Evolutionary conservation across 2,797 vertebrate species (phyloP).

Genomic region (Adelosebastes latens): DNA sequence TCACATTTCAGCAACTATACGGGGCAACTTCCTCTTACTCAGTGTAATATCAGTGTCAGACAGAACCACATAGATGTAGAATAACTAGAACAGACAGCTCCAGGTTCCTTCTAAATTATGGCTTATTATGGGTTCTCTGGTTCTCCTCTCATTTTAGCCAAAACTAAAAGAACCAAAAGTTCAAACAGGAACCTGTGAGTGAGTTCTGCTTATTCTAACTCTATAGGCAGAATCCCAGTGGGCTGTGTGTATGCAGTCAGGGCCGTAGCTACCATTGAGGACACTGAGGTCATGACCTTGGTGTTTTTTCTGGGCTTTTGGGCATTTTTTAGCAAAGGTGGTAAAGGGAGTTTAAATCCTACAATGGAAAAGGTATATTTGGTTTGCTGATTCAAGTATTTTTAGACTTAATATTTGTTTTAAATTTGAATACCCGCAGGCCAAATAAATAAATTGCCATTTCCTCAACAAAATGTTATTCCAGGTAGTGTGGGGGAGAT

Average conservation of each 20-base stretch:
- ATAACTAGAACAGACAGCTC: conserved; percentile 51
- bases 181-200: conserved; percentile 41
- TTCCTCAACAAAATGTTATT: not conserved
- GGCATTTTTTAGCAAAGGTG: not conserved
- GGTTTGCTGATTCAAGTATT: not conserved
- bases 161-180: conserved; percentile 51
- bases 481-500: not conserved
- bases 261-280: not conserved
- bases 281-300: conserved; percentile 33
- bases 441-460: not conserved
- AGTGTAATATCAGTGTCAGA: conserved; percentile 77
- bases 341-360: not conserved
- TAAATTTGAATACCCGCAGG: not conserved
- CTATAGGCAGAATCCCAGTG: conserved; percentile 54
- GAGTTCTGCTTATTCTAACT: conserved; percentile 59
- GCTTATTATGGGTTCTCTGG: conserved; percentile 53
- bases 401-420: not conserved
- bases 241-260: conserved; percentile 43
- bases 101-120: conserved; percentile 56
- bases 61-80: conserved; percentile 54
- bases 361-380: not conserved
- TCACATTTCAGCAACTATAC: conserved; percentile 47
- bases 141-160: conserved; percentile 26
- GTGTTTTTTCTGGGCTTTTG: not conserved
- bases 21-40: conserved; percentile 60